Evolutionary conservation across 1,140 invertebrate genomes (phyloP), one percentile per base, ranked within the genome.

Genomic region (Philaenus spumarius): DNA sequence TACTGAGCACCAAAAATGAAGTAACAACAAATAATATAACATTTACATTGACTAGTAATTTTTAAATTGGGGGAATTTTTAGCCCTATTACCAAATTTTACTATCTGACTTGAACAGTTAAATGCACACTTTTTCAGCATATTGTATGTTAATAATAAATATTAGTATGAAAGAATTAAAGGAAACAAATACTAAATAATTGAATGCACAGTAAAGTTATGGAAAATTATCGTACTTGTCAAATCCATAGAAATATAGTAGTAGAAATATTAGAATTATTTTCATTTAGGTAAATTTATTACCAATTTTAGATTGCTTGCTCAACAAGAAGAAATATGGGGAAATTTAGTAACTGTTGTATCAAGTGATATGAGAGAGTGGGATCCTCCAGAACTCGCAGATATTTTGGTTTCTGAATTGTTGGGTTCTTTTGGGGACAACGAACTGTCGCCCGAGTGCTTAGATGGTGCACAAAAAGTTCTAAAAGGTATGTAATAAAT

Each of bases 401-500:
- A 99, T 74, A 95, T 99, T 61, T 74, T 99, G 26, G 89, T 99
- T 1, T 98, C 95, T 9, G 97, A 99, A 77, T 76, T 99, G 15
- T 77, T 99, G 7, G 86, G 97, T 4, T 98, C 96, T 9, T 98
- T 99, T 80, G 95, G 95, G 17, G 96, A 99, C 72, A 99, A 99
- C 74, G 97, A 99, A 77, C 80, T 99, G 1, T 97, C 93, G 1
- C 97, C 97, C 0, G 97, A 99, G 75, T 99, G 97, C 77, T 78
- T 99, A 12, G 95, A 99, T 78, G 95, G 95, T 5, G 94, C 93
- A 12, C 85, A 94, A 66, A 82, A 85, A 40, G 88, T 95, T 63
- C 73, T 98, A 0, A 95, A 92, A 78, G 81, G 84, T 85, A 68
- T 65, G 26, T 20, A 22, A 23, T 30, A 17, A 3, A n/a, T 48